phyloP scores from a whole-genome alignment of 1,140 invertebrate species.

The Bombus waltoni region DNA sequence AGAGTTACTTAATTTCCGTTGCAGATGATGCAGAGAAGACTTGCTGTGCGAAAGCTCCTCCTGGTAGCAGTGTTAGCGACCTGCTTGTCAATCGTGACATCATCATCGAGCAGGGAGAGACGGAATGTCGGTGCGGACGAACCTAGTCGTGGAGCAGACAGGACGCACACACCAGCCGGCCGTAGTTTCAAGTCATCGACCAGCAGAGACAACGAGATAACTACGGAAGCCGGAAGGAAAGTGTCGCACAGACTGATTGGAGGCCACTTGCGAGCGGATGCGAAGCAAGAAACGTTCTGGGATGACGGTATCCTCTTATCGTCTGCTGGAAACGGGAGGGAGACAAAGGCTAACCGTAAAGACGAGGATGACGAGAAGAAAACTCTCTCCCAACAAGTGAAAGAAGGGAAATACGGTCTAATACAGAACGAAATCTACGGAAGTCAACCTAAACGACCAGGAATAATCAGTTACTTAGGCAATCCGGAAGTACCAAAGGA shows the following conservation, averaged over 20 bases:
- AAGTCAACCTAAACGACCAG: conserved; percentile 87
- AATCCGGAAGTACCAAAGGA: conserved; percentile 91
- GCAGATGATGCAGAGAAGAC: conserved; percentile 73
- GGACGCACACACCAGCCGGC: conserved; percentile 7
- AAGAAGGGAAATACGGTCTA: conserved; percentile 94
- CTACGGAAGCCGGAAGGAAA: conserved; percentile 68
- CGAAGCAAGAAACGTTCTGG: conserved; percentile 81
- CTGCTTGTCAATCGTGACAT: conserved; percentile 57
- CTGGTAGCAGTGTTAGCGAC: conserved; percentile 43
- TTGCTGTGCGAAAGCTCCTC: conserved; percentile 53
- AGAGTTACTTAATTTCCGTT: conserved; percentile 46
- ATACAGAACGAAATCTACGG: conserved; percentile 93
- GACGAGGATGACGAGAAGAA: conserved; percentile 90
- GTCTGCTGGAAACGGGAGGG: conserved; percentile 86
- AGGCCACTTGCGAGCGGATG: conserved; percentile 82
- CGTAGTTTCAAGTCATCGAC: conserved; percentile 40
- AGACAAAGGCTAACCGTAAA: conserved; percentile 80
- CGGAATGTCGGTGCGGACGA: conserved; percentile 56
- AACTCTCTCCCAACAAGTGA: conserved; percentile 92
- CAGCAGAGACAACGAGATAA: conserved; percentile 62
- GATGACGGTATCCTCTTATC: conserved; percentile 86
- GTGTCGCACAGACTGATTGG: conserved; percentile 84
- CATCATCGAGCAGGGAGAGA: conserved; percentile 46
- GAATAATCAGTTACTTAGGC: conserved; percentile 90
- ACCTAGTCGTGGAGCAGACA: conserved; percentile 68